Evolutionary conservation across 2,888 invertebrate species (phyloP), one percentile per base, ranked within the genome.

Genomic region (Chromoteleia sp.): DNA sequence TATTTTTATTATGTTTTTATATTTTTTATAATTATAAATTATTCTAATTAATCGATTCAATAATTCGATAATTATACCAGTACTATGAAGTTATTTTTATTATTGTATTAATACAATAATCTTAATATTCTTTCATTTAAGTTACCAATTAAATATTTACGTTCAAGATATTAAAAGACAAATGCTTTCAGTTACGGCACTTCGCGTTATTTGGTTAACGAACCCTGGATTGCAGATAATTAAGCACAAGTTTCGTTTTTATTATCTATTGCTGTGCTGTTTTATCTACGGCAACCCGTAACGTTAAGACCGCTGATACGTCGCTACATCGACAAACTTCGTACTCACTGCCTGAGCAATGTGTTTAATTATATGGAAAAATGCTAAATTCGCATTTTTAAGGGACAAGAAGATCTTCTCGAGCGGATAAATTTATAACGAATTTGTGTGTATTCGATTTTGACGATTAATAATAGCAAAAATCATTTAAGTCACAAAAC

Each of bases 381-480:
- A 75, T 81, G 81, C 73, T 71, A 76, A 81, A 76, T 77, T 78
- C 73, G 68, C 77, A 52, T 77, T 81, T 81, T 63, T 25, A 61
- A 52, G 7, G 45, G 59, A 65, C 50, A 45, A 73, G 10, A 58
- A 59, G 43, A 12, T 59, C 56, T 33, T 29, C 29, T 36, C 7
- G 5, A n/a, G 41, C 15, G 45, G 48, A 71, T 58, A 43, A 30
- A 45, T 58, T 70, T 70, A 36, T 45, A 33, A 43, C 12, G 14
- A 8, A 33, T 48, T 36, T 25, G 25, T 29, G 15, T 4, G 25
- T 7, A 10, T 17, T 61, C 4, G 7, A 61, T 61, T 61, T 15
- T 25, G 25, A 25, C 14, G 12, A 36, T 19, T 36, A 56, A 25
- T 25, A 25, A 2, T 25, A 4, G 5, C 2, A 25, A 25, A 25